phyloP scores from a whole-genome alignment of 2,888 invertebrate genomes.

The Macaria liturata region DNA sequence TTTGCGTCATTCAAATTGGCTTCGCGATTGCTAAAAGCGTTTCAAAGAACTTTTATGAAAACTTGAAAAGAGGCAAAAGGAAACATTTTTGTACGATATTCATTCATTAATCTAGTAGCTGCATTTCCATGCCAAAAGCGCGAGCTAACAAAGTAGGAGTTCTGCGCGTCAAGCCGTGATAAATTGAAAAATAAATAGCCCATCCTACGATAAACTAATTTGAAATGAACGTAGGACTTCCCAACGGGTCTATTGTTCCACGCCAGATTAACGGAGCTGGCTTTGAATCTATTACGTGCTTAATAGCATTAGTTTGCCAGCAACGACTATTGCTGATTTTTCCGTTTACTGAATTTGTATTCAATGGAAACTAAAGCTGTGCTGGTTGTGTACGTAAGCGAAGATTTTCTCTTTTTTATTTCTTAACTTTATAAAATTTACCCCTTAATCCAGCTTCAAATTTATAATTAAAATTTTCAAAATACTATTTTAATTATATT shows the following conservation, averaged over 20 bases:
- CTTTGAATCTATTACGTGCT: conserved; percentile 44
- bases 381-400: too few relatives aligned
- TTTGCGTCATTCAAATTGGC: conserved; percentile 7
- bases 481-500: too few relatives aligned
- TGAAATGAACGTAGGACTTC: conserved; percentile 49
- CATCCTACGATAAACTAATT: conserved; percentile 52
- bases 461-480: too few relatives aligned
- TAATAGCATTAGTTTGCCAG: conserved; percentile 38
- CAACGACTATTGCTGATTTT: conserved; percentile 6
- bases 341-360: background rate
- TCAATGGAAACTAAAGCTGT: too few relatives aligned
- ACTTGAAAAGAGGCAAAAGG: conserved; percentile 6
- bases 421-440: too few relatives aligned
- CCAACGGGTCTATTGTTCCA: conserved; percentile 50
- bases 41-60: conserved; percentile 11
- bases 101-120: conserved; percentile 8
- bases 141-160: conserved; percentile 28
- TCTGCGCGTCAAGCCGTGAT: conserved; percentile 27
- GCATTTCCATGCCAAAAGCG: conserved; percentile 30
- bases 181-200: conserved; percentile 47
- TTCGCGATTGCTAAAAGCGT: conserved; percentile 14
- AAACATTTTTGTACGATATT: conserved; percentile 18
- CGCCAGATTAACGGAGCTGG: conserved; percentile 50
- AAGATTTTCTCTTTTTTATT: too few relatives aligned
- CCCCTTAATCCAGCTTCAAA: too few relatives aligned